Conservation (phyloP, 2,113 vertebrate genomes). For the Cygnus buccinator region DNA sequence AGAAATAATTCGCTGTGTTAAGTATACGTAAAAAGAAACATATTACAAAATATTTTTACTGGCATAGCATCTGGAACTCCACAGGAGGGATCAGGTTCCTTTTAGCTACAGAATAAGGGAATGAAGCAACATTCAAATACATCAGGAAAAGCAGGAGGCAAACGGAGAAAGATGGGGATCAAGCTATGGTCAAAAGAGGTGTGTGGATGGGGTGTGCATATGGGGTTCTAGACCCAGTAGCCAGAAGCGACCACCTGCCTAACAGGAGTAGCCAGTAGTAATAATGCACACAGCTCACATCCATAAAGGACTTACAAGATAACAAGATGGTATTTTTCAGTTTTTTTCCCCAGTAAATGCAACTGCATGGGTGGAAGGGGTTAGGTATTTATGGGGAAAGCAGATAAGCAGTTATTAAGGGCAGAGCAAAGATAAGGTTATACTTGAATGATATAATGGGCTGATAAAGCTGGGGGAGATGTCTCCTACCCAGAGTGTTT, state of each 20-base stretch:
- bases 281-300: background rate
- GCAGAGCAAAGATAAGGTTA: background rate
- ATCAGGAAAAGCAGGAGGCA: background rate
- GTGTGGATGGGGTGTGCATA: background rate
- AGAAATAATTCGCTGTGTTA: background rate
- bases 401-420: background rate
- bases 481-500: background rate
- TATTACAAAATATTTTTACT: background rate
- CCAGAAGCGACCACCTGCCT: background rate
- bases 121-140: background rate
- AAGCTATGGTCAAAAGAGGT: background rate
- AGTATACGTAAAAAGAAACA: background rate
- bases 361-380: background rate
- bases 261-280: background rate
- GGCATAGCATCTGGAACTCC: background rate
- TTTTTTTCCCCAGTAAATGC: rapidly evolving
- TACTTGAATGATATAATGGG: background rate
- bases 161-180: background rate
- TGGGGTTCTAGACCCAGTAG: rapidly evolving
- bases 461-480: conserved; percentile 22
- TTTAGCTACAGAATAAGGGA: background rate
- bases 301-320: background rate
- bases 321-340: background rate
- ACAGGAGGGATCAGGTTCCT: background rate
- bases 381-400: background rate